Percentiles rank a stretch among this genome's conserved stretches.
Evolutionary conservation across 2,797 vertebrate species (phyloP).

Genomic region (Propithecus perrieri): DNA sequence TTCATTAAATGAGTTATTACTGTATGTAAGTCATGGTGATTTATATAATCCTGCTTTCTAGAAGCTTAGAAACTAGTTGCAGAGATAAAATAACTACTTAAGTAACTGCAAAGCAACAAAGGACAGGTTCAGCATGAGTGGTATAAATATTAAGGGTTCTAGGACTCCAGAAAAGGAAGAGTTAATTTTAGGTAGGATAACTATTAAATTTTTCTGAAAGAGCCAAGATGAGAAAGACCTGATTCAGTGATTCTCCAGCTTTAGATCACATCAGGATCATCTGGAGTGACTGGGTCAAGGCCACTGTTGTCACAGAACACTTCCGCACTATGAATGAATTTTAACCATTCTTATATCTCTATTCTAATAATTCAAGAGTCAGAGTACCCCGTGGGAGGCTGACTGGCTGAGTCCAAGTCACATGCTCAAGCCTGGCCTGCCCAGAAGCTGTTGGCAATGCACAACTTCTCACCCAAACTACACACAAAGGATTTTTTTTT

Average conservation of each 20-base stretch:
- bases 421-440: neutral
- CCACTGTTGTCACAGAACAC: neutral
- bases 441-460: neutral
- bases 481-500: neutral
- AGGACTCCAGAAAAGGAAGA: neutral
- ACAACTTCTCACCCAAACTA: neutral
- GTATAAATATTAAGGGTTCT: neutral
- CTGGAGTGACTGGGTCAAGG: neutral
- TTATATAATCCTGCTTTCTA: neutral
- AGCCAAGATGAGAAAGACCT: neutral
- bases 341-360: neutral
- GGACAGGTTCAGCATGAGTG: neutral
- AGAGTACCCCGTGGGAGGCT: neutral
- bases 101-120: neutral
- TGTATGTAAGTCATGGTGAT: neutral
- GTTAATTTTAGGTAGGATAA: neutral
- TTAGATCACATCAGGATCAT: neutral
- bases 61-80: neutral
- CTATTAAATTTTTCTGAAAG: neutral
- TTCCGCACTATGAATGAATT: neutral
- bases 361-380: neutral
- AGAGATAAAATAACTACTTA: neutral
- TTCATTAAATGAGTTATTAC: neutral
- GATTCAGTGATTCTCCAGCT: neutral
- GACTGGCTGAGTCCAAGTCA: neutral